Conservation (phyloP, 1,140 invertebrate species). For the Aphaenogaster ashmeadi region DNA sequence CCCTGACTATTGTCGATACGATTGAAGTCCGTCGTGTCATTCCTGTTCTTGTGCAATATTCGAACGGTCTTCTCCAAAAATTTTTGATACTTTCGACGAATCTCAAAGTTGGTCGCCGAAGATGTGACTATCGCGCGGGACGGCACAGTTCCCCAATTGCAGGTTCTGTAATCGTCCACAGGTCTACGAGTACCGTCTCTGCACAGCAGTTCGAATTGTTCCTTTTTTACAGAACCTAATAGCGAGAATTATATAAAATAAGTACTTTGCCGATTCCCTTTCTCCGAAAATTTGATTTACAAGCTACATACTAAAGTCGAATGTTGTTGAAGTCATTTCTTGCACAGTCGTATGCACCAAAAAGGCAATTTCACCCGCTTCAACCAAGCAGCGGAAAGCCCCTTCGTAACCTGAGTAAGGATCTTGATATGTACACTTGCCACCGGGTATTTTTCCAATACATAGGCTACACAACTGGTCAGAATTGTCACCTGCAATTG, state of each 20-base stretch:
- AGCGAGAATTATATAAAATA: background rate
- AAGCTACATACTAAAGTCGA: conserved; percentile 88
- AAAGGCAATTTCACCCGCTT: conserved; percentile 97
- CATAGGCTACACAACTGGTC: conserved; percentile 95
- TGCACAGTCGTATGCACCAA: conserved; percentile 94
- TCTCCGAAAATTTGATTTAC: conserved; percentile 5
- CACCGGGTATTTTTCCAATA: conserved; percentile 91
- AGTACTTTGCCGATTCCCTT: background rate
- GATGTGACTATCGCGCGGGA: conserved; percentile 95
- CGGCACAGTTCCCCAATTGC: conserved; percentile 95
- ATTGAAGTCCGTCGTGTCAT: conserved; percentile 61
- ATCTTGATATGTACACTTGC: conserved; percentile 94
- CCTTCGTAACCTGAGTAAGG: conserved; percentile 97
- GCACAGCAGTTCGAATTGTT: conserved; percentile 95
- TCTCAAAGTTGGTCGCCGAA: conserved; percentile 90
- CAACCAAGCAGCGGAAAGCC: conserved; percentile 95
- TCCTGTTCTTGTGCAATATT: conserved; percentile 82
- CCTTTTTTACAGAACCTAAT: conserved; percentile 88
- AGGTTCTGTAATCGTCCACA: conserved; percentile 92
- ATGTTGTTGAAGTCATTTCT: conserved; percentile 89
- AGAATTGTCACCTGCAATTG: conserved; percentile 91
- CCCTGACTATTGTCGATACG: conserved; percentile 67
- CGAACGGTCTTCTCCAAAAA: conserved; percentile 88
- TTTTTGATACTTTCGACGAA: conserved; percentile 88
- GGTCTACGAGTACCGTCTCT: conserved; percentile 92